These are phyloP conservation scores for Danio jaintianensis DNA, from an alignment of 2,797 vertebrate species.

Conservation along the genomic window DNA sequence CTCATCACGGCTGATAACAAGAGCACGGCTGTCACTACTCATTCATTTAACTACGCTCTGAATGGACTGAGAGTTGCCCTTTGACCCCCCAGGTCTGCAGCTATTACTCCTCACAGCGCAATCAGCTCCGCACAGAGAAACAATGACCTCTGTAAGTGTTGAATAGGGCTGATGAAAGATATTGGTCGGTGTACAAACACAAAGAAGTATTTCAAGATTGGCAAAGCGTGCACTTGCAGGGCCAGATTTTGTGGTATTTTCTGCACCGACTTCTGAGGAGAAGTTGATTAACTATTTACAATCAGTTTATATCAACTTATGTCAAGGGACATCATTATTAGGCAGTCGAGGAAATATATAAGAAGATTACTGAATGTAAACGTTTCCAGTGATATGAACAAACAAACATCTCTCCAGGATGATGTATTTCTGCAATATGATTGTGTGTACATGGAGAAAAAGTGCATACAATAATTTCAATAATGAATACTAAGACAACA, in stretches of 20 bases:
- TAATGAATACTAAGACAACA: too few relatives aligned
- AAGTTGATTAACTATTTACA: background rate
- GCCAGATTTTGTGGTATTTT: background rate
- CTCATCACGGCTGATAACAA: slow-evolving; percentile 63
- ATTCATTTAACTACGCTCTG: slow-evolving; percentile 59
- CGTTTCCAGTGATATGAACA: background rate
- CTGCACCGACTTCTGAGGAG: background rate
- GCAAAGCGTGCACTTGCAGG: slow-evolving; percentile 9
- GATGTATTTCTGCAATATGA: too few relatives aligned
- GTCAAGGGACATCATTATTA: too few relatives aligned
- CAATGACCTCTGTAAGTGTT: slow-evolving; percentile 49
- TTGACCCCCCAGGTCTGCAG: slow-evolving; percentile 50
- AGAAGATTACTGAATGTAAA: background rate
- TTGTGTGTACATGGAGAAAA: too few relatives aligned
- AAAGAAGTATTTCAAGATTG: slow-evolving; percentile 25
- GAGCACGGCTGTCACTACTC: slow-evolving; percentile 68
- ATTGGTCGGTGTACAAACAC: slow-evolving; percentile 30
- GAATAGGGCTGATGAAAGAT: slow-evolving; percentile 52
- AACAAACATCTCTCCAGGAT: too few relatives aligned
- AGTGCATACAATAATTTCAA: too few relatives aligned
- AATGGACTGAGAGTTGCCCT: slow-evolving; percentile 59
- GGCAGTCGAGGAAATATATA: background rate
- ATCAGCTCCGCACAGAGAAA: slow-evolving; percentile 55
- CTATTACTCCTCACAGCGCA: slow-evolving; percentile 59
- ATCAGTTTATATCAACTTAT: background rate